phyloP scores from a whole-genome alignment of 2,797 vertebrate species.

The Chaetodon trifasciatus region DNA sequence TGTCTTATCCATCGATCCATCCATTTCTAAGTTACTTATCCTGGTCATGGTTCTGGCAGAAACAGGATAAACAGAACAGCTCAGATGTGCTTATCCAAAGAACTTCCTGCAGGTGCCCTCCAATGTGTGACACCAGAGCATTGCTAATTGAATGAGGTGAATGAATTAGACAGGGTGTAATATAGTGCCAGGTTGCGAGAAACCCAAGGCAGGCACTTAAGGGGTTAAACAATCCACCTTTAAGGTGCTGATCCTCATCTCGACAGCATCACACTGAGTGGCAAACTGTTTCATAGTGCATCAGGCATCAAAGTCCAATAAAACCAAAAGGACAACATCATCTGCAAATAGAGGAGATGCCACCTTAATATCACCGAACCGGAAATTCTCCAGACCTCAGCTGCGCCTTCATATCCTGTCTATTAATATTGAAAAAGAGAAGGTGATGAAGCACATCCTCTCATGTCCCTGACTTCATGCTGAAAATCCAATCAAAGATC shows the following conservation, averaged over 20 bases:
- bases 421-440: conserved; percentile 1
- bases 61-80: not conserved
- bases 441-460: not conserved
- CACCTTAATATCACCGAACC: not conserved
- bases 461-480: not conserved
- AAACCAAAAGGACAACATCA: not conserved
- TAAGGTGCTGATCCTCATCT: not conserved
- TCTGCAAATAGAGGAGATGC: not conserved
- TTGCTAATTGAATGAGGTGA: no score
- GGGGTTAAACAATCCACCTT: not conserved
- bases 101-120: no score
- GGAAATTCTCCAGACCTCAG: not conserved
- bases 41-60: not conserved
- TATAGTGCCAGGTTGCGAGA: not conserved
- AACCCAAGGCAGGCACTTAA: not conserved
- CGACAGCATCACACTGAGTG: not conserved
- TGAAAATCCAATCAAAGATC: not conserved
- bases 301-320: not conserved
- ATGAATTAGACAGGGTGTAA: no score
- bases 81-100: not conserved
- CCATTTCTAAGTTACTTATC: not conserved
- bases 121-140: no score
- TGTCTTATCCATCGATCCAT: not conserved
- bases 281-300: not conserved
- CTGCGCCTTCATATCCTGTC: not conserved